Base-by-base conservation (phyloP, 2,797 vertebrate species). In the Petrocephalus sullivani region DNA sequence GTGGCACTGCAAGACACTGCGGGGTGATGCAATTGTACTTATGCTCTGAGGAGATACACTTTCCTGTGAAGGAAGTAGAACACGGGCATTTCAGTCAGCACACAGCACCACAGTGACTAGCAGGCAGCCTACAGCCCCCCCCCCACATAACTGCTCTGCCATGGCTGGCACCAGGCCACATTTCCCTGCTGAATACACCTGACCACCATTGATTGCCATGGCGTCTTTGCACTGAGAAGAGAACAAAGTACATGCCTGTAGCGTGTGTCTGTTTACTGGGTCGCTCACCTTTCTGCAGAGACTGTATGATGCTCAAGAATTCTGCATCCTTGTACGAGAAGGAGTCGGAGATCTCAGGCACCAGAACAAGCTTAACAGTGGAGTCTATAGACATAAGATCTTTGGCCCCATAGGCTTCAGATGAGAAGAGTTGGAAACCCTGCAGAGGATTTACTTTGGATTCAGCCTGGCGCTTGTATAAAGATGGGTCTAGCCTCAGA, bases 131-230 rank as follows among this genome's bases (percentile, higher is more conserved):
- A 51, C 41, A n/a, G 19, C 14, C 2, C 60, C 57, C 33, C 41
- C 41, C 96, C n/a, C 87, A 16, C 0, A 0, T 94, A 85, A 0
- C 92, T 95, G 96, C 92, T 99, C 98, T 57, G 94, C 96, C 95
- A 98, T 92, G 90, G 92, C 97, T n/a, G 98, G 97, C 90, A 97
- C 93, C 91, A 99, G 92, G 28, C 97, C 97, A 61, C 98, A 99
- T 87, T 94, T 93, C 0, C 97, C 97, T 14, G 97, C 98, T 3
- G 94, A 94, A 90, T 96, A 98, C 91, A 98, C 93, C 53, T 96
- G 92, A 0, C 98, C 98, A 92, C 97, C 97, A 0, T 99, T 98
- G 64, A 97, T 89, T 56, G 95, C 94, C 87, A 99, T 91, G 9
- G 96, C 97, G 51, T 99, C 95, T 67, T 94, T 92, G 89, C 94